phyloP scores from a whole-genome alignment of 2,113 vertebrate species.

The Gallinago paraguaiae region DNA sequence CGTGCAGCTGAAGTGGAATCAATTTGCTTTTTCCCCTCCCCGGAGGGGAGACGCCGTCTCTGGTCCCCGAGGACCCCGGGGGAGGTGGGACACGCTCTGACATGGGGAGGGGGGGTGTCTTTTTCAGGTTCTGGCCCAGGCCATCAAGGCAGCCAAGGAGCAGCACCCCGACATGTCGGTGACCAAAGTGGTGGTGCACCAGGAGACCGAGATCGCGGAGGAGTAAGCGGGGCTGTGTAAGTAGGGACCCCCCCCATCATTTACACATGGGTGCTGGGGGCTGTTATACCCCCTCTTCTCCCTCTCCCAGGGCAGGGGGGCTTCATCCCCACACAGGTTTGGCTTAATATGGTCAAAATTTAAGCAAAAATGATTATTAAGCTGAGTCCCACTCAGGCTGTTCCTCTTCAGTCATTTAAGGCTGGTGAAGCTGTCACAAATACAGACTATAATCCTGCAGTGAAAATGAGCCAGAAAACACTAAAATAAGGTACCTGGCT shows the following conservation, averaged over 20 bases:
- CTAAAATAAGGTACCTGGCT: neutral
- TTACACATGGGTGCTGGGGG: accelerated
- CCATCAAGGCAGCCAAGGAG: constrained; percentile 95
- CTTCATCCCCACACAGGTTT: neutral
- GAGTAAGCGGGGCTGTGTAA: constrained; percentile 77
- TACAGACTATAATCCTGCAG: neutral
- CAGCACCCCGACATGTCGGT: constrained; percentile 99
- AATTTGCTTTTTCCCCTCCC: neutral
- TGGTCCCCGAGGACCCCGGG: no score
- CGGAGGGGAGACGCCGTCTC: neutral
- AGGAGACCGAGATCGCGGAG: constrained; percentile 94
- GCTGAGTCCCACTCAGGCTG: neutral
- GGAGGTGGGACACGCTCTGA: neutral
- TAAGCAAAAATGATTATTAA: neutral
- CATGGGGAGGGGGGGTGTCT: neutral
- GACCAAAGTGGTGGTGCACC: constrained; percentile 98
- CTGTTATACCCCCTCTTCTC: no score
- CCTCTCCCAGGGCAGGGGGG: neutral
- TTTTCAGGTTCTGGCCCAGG: constrained; percentile 90
- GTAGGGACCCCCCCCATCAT: neutral
- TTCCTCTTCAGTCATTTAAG: neutral
- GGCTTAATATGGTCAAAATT: neutral
- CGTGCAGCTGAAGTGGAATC: neutral
- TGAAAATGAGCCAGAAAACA: neutral
- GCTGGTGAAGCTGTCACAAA: neutral